Percentiles rank a stretch among this genome's conserved stretches.
phyloP scores from a whole-genome alignment of 2,797 vertebrate genomes.

The Xyrichtys novacula region DNA sequence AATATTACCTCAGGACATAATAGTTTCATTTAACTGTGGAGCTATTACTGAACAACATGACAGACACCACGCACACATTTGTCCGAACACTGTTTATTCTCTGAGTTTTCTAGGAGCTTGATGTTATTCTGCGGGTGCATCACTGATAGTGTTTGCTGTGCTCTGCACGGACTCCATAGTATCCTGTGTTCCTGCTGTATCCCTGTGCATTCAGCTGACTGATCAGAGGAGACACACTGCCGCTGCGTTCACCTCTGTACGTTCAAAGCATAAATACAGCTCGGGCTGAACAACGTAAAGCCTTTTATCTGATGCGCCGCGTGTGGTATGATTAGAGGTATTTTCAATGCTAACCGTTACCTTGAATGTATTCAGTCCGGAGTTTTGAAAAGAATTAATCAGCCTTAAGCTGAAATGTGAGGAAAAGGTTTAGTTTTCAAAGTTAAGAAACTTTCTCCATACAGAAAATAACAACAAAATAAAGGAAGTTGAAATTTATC shows the following conservation, averaged over 20 bases:
- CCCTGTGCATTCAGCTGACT: constrained; percentile 55
- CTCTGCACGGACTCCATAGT: constrained; percentile 57
- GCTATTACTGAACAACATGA: constrained; percentile 5
- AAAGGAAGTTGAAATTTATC: background rate
- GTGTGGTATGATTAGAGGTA: constrained; percentile 41
- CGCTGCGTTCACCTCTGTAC: constrained; percentile 32
- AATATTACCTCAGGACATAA: constrained; percentile 2
- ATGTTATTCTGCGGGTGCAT: constrained; percentile 45
- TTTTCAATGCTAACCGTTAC: constrained; percentile 20
- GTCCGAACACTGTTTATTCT: background rate
- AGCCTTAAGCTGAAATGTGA: background rate
- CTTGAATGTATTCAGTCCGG: constrained; percentile 3
- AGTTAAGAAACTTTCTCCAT: background rate
- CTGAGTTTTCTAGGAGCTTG: constrained; percentile 26
- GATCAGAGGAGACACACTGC: constrained; percentile 65
- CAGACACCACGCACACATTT: background rate
- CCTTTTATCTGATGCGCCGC: constrained; percentile 53
- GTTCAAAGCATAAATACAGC: constrained; percentile 53
- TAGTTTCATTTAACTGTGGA: constrained; percentile 25
- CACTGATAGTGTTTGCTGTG: constrained; percentile 60
- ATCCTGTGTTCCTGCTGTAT: constrained; percentile 52
- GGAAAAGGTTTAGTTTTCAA: background rate
- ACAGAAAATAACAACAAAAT: constrained; percentile 1
- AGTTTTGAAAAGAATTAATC: background rate
- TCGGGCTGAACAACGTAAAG: constrained; percentile 43